Evolutionary conservation across 1,140 invertebrate genomes (phyloP).

Genomic region (Mycetomoellerius zeteki): DNA sequence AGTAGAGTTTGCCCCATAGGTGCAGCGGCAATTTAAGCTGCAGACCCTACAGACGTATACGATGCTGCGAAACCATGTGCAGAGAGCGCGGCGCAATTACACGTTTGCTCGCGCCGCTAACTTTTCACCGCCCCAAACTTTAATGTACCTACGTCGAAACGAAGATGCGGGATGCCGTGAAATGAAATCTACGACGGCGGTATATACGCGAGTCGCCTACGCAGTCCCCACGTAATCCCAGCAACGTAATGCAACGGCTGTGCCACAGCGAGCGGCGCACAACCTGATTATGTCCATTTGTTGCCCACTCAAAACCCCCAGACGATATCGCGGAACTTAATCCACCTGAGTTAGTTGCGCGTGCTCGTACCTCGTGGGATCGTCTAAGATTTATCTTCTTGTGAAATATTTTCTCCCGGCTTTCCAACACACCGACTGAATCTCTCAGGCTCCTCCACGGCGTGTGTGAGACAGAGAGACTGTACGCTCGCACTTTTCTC

Average conservation of each 20-base stretch:
- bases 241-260: conserved; percentile 45
- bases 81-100: conserved; percentile 13
- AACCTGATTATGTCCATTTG: conserved; percentile 66
- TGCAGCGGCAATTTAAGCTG: background rate
- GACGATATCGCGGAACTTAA: conserved; percentile 64
- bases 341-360: conserved; percentile 68
- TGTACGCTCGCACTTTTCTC: background rate
- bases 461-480: background rate
- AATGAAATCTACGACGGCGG: conserved; percentile 14
- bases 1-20: background rate
- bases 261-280: conserved; percentile 21
- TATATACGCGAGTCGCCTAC: background rate
- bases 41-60: background rate
- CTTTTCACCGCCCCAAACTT: conserved; percentile 36
- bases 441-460: background rate
- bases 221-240: conserved; percentile 39
- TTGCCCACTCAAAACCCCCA: conserved; percentile 50
- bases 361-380: conserved; percentile 59
- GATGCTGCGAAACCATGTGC: background rate
- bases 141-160: conserved; percentile 10
- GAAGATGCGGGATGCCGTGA: conserved; percentile 25
- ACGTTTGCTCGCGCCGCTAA: conserved; percentile 20
- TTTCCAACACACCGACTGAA: conserved; percentile 5
- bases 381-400: conserved; percentile 70
- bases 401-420: conserved; percentile 69